A percentile compares a stretch with the other conserved stretches of the same genome.
These are phyloP conservation scores for Magallana nippona DNA, from an alignment of 2,888 invertebrate species.

Conservation along the genomic window DNA sequence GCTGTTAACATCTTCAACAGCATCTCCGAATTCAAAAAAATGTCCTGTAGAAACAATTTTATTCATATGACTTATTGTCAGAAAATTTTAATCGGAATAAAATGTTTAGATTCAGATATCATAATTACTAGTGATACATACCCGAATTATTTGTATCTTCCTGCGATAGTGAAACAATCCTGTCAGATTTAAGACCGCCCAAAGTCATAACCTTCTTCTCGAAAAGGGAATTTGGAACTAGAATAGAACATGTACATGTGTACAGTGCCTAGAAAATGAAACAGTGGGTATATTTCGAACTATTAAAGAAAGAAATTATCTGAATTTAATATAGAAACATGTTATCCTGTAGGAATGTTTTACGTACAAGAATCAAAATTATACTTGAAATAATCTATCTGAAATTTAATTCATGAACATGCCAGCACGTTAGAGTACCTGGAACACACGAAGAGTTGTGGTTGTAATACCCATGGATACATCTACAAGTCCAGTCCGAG, in stretches of 20 bases:
- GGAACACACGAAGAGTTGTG: neutral
- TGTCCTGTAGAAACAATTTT: neutral
- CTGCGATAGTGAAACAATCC: neutral
- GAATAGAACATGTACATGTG: neutral
- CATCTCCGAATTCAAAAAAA: neutral
- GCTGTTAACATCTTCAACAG: neutral
- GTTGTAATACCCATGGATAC: conserved; percentile 23
- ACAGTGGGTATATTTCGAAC: too few species aligned
- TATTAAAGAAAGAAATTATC: too few species aligned
- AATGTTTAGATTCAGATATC: too few species aligned
- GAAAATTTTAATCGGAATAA: too few species aligned
- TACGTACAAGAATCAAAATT: too few species aligned
- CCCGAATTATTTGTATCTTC: neutral
- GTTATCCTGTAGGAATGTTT: too few species aligned
- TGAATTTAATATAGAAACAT: too few species aligned
- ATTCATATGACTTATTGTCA: too few species aligned
- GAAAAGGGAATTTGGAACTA: neutral
- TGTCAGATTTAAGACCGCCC: neutral
- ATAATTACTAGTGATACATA: neutral
- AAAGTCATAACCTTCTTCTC: neutral
- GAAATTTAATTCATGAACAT: too few species aligned
- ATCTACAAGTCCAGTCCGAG: conserved; percentile 38
- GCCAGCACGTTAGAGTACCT: neutral
- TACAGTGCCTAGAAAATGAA: neutral
- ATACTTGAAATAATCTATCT: too few species aligned